These are phyloP conservation scores for Helostoma temminkii DNA, from an alignment of 2,797 vertebrate species.

Conservation along the genomic window DNA sequence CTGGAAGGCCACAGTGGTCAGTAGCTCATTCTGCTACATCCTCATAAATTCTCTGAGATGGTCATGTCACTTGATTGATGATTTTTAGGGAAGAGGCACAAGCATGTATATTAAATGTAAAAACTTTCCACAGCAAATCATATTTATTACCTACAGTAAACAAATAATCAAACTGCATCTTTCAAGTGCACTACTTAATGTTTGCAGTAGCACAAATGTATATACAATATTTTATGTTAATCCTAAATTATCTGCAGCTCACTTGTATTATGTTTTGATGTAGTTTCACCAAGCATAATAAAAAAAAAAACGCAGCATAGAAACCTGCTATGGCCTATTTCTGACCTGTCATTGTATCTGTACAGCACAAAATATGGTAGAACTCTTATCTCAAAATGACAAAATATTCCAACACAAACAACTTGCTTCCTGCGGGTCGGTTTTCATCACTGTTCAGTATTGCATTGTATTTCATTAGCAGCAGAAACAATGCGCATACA, in stretches of 20 bases:
- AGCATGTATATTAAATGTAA: constrained; percentile 12
- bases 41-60: constrained; percentile 32
- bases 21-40: constrained; percentile 51
- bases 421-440: constrained; percentile 63
- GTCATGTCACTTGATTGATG: constrained; percentile 18
- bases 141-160: constrained; percentile 1
- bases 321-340: neutral
- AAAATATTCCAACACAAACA: constrained; percentile 47
- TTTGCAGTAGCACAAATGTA: neutral
- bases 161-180: neutral
- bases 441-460: constrained; percentile 75
- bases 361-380: neutral
- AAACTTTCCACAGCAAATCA: neutral
- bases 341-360: constrained; percentile 6
- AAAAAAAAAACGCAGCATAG: neutral
- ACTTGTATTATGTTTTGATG: neutral
- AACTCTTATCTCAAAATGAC: constrained; percentile 23
- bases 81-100: neutral
- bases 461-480: constrained; percentile 72
- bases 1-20: constrained; percentile 49
- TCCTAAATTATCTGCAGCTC: neutral
- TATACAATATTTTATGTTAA: neutral
- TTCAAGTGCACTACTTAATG: neutral
- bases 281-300: neutral
- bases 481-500: constrained; percentile 68